Evolutionary conservation across 2,113 vertebrate species (phyloP).

Genomic region (Pandion haliaetus): DNA sequence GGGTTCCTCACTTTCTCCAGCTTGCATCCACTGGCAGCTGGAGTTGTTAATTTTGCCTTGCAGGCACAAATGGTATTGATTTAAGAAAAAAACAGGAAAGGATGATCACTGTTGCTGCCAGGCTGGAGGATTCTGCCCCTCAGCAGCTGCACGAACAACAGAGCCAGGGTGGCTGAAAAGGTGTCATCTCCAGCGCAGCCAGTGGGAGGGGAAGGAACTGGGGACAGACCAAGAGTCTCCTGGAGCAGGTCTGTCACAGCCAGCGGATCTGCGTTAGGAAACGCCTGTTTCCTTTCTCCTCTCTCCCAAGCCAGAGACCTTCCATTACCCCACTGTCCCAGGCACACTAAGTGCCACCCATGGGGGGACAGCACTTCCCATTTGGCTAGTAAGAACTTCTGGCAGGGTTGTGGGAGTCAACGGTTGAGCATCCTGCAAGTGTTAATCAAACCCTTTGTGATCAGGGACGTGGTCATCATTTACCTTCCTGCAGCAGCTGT

Average conservation of each 20-base stretch:
- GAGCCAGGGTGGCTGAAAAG: not conserved
- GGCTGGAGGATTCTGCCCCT: not conserved
- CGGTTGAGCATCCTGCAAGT: accelerated
- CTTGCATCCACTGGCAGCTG: not conserved
- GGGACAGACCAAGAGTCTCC: not conserved
- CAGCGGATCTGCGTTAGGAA: not conserved
- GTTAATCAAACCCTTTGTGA: not conserved
- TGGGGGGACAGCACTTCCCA: not conserved
- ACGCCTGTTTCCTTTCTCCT: not conserved
- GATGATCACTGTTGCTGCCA: not conserved
- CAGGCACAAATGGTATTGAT: not conserved
- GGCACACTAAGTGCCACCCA: not conserved
- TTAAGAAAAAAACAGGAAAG: not conserved
- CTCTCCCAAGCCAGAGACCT: not conserved
- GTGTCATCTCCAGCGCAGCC: not conserved
- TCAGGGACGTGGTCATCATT: accelerated
- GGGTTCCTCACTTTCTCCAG: not conserved
- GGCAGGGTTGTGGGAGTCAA: not conserved
- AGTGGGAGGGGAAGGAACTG: not conserved
- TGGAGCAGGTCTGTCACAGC: accelerated
- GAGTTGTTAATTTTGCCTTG: not conserved
- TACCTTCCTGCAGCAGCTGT: not conserved
- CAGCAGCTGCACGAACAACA: not conserved
- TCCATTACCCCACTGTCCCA: not conserved
- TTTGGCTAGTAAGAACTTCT: not conserved